Base-by-base conservation (phyloP, 2,888 invertebrate genomes). In the Rhodophaea formosa region DNA sequence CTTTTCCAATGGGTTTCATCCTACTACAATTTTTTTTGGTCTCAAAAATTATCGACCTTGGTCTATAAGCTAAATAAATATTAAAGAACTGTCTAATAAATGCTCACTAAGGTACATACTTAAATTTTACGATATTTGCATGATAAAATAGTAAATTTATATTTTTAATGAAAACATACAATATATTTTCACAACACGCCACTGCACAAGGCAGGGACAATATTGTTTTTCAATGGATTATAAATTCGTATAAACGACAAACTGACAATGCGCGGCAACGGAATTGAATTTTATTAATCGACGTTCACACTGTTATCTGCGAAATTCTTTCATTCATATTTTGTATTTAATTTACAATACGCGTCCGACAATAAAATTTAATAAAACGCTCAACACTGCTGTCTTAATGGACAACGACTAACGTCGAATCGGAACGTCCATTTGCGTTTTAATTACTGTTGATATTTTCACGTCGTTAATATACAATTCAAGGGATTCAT, bases 381-480 rank as follows among this genome's bases (percentile, higher is more conserved):
- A 86, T 84, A 85, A 85, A 88, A 85, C 79, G 69, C 73, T 86
- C 83, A 80, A 71, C 79, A 75, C 74, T 69, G 72, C 65, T 65
- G 71, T 79, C 84, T 77, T 84, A 82, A 86, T 80, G 82, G 79
- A 80, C 80, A 76, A 75, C 80, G 75, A 74, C 81, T 77, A 78
- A 79, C 82, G 84, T 84, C 78, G 80, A 82, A 84, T 74, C 69
- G 69, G 63, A 35, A 65, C 69, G 71, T 82, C 74, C 79, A 80
- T 86, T 86, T 83, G 83, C 82, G 75, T 85, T 85, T 86, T 87
- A 88, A 89, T 89, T 84, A 84, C 79, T 82, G 82, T 83, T 85
- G 80, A 86, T 87, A 84, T 88, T 89, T 88, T 88, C 85, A 86
- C 86, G 77, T 88, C 86, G 84, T 90, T 87, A 88, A 85, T 77